Evolutionary conservation across 2,797 vertebrate genomes (phyloP).

Genomic region (Galago senegalensis): DNA sequence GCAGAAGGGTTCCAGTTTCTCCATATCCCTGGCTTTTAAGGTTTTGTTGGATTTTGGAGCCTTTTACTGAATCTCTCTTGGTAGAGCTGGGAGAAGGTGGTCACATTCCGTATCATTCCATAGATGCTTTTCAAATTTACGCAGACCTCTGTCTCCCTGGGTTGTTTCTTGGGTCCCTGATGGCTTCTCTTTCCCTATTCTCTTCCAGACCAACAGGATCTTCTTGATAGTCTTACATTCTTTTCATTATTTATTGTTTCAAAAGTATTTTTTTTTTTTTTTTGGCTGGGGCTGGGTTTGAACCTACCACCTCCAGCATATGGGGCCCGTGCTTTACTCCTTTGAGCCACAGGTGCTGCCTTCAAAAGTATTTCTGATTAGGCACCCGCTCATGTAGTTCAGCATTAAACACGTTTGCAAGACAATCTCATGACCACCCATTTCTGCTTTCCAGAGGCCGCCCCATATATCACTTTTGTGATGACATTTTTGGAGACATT

Average conservation of each 20-base stretch:
- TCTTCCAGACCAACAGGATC: background rate
- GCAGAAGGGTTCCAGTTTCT: background rate
- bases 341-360: no score
- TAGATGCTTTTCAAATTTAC: background rate
- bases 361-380: background rate
- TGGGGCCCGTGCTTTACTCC: no score
- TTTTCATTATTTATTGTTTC: background rate
- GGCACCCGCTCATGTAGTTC: background rate
- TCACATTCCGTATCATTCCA: background rate
- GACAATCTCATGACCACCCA: background rate
- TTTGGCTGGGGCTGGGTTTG: no score
- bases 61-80: background rate
- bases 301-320: no score
- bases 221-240: no score
- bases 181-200: background rate
- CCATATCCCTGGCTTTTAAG: no score
- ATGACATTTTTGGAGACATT: background rate
- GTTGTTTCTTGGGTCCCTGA: background rate
- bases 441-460: background rate
- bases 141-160: background rate
- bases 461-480: background rate
- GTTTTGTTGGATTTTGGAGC: background rate
- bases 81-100: background rate
- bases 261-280: background rate
- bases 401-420: background rate